Evolutionary conservation across 2,113 vertebrate genomes (phyloP).

Genomic region (Canis aureus): DNA sequence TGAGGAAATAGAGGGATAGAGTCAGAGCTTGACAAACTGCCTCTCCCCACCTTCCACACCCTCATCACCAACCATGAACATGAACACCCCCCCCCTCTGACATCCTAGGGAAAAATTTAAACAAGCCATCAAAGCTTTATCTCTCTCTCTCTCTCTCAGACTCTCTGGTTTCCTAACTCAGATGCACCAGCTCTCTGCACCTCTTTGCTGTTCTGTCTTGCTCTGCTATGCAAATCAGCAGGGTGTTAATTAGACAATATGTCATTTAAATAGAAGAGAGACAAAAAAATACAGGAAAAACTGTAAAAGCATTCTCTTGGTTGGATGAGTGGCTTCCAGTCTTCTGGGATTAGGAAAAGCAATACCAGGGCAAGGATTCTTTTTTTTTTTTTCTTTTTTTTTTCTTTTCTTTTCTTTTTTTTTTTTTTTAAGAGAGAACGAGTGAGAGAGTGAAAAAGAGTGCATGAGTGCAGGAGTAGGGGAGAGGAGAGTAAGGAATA

Average conservation of each 20-base stretch:
- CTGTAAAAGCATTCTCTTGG: background rate
- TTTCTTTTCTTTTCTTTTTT: background rate
- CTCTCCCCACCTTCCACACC: background rate
- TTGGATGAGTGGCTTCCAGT: background rate
- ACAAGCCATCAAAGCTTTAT: background rate
- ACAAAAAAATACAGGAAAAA: background rate
- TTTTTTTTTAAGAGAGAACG: background rate
- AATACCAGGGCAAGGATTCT: background rate
- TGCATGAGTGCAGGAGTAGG: background rate
- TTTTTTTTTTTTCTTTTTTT: background rate
- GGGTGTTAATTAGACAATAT: slow-evolving; percentile 4
- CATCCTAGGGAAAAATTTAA: no score
- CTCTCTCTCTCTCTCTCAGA: background rate
- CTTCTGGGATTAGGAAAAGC: background rate
- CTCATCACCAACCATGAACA: background rate
- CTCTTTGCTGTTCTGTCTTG: background rate
- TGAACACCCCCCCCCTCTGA: accelerated
- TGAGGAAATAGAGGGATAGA: slow-evolving; percentile 58
- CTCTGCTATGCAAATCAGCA: background rate
- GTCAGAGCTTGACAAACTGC: background rate
- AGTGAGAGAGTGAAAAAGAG: no score
- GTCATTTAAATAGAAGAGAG: background rate
- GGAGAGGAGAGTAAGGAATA: background rate
- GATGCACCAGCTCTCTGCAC: background rate
- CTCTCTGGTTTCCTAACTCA: background rate